These are phyloP conservation scores for Chelonoidis abingdonii DNA, from an alignment of 2,113 vertebrate genomes.

Conservation along the genomic window DNA sequence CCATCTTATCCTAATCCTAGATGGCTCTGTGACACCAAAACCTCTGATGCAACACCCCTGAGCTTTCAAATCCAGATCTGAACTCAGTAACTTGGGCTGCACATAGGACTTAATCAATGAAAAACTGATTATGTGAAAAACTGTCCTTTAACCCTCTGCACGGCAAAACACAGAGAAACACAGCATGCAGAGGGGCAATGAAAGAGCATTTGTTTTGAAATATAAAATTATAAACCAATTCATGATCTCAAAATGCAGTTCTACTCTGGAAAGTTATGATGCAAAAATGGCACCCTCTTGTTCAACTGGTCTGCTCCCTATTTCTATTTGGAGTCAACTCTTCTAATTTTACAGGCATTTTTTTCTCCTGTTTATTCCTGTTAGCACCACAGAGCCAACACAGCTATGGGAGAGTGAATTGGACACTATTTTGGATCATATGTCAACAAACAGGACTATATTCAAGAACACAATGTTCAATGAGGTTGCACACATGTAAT, in stretches of 20 bases:
- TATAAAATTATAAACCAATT: not conserved
- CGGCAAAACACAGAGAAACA: not conserved
- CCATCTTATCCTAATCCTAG: not conserved
- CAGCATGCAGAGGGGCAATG: not conserved
- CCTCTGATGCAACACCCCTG: not conserved
- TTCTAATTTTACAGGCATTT: not conserved
- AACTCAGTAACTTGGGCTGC: not conserved
- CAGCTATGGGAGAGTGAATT: not conserved
- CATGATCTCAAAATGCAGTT: conserved; percentile 2
- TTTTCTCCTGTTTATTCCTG: not conserved
- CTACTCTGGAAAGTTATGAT: not conserved
- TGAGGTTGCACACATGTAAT: not conserved
- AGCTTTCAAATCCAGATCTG: conserved; percentile 1
- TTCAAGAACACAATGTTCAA: not conserved
- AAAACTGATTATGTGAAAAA: conserved; percentile 13
- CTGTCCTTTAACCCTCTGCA: conserved; percentile 45
- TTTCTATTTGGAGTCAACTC: not conserved
- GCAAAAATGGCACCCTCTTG: not conserved
- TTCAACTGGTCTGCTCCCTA: not conserved
- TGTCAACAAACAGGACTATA: not conserved
- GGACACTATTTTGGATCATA: not conserved
- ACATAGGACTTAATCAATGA: not conserved
- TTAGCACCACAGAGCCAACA: not conserved
- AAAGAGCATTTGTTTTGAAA: not conserved
- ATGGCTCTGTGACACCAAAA: not conserved